A percentile compares a stretch with the other conserved stretches of the same genome.
Evolutionary conservation across 2,113 vertebrate genomes (phyloP).

Genomic region (Embiotoca jacksoni): DNA sequence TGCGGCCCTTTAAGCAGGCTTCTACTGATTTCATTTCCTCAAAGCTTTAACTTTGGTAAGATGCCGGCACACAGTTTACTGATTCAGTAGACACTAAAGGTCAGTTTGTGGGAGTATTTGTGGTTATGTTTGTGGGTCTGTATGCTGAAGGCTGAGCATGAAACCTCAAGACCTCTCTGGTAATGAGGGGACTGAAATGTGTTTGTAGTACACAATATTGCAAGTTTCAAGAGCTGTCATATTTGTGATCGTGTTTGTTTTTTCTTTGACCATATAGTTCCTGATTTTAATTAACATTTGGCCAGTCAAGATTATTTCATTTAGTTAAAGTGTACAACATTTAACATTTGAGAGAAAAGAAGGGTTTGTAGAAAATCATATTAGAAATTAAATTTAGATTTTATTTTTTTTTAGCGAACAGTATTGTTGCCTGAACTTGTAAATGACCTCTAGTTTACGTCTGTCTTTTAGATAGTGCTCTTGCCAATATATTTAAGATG

Average conservation of each 20-base stretch:
- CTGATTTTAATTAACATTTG: too few species aligned
- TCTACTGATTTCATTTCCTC: neutral
- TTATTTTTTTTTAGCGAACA: too few species aligned
- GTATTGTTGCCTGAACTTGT: constrained; percentile 18
- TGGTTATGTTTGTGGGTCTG: neutral
- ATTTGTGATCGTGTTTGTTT: too few species aligned
- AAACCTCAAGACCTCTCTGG: neutral
- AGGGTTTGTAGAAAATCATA: too few species aligned
- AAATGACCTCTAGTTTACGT: constrained; percentile 35
- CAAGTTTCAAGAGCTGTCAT: too few species aligned
- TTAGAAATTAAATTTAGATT: too few species aligned
- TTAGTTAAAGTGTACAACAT: too few species aligned
- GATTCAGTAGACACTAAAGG: constrained; percentile 40
- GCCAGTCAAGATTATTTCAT: too few species aligned
- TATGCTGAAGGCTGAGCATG: neutral
- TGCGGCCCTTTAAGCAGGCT: constrained; percentile 6
- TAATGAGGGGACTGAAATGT: neutral
- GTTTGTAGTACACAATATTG: too few species aligned
- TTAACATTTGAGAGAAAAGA: too few species aligned
- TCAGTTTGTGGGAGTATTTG: constrained; percentile 4
- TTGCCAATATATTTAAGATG: constrained; percentile 44
- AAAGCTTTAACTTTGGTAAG: constrained; percentile 15
- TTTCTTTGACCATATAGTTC: too few species aligned
- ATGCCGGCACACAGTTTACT: constrained; percentile 32
- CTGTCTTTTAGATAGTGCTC: neutral